Percentiles rank a stretch among this genome's conserved stretches.
These are phyloP conservation scores for Ernsta delagoae DNA, from an alignment of 2,888 invertebrate genomes.

Conservation along the genomic window DNA sequence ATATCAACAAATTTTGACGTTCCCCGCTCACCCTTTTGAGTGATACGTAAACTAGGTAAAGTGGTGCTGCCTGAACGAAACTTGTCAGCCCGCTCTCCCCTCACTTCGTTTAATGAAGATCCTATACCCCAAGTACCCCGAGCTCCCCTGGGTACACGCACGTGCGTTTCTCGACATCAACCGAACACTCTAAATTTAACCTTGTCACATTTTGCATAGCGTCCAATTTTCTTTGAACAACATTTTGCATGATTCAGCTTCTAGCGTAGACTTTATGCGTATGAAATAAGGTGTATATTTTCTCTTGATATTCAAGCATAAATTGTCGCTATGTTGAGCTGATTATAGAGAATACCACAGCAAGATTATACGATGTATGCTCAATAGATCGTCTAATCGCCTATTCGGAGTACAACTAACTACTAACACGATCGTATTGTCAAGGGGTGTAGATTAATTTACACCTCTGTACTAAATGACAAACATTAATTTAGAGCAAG, in stretches of 20 bases:
- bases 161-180: slow-evolving; percentile 21
- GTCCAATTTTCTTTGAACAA: not conserved
- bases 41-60: slow-evolving; percentile 43
- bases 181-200: not conserved
- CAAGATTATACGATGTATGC: slow-evolving; percentile 17
- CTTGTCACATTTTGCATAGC: not conserved
- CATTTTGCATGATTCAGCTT: not conserved
- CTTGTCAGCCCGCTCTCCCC: slow-evolving; percentile 26
- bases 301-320: not conserved
- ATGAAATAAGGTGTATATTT: slow-evolving; percentile 6
- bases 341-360: slow-evolving; percentile 9
- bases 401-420: not conserved
- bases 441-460: not conserved
- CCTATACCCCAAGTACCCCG: slow-evolving; percentile 21
- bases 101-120: slow-evolving; percentile 43
- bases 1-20: slow-evolving; percentile 18
- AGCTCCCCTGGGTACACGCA: slow-evolving; percentile 35
- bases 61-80: slow-evolving; percentile 40
- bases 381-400: slow-evolving; percentile 18
- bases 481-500: too few species aligned
- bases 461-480: not conserved
- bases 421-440: not conserved
- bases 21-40: slow-evolving; percentile 39
- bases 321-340: slow-evolving; percentile 7
- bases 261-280: not conserved